Evolutionary conservation across 2,888 invertebrate genomes (phyloP), one percentile per base, ranked within the genome.

Genomic region (Galeopsomyia nigrocyanea): DNA sequence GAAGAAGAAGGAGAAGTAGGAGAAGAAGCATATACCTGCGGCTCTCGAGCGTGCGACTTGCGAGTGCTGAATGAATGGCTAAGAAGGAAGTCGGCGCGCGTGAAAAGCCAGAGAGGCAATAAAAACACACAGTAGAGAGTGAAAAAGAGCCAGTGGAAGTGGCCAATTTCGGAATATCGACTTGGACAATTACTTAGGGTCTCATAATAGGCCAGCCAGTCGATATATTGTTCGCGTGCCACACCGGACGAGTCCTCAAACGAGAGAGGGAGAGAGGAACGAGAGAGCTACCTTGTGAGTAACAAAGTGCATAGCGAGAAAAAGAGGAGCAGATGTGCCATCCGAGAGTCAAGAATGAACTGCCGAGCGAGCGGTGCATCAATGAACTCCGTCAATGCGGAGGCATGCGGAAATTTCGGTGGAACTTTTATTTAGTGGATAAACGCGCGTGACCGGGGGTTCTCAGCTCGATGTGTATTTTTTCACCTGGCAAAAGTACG

Each of bases 161-260:
- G 79, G 76, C 74, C 78, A 79, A 83, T 81, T 80, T 79, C 78
- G 69, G 76, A 79, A 79, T 75, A 79, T 78, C 77, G 77, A 66
- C 72, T 67, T 75, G 80, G 80, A 86, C 86, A 85, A 86, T 86
- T 86, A 86, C 84, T 86, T 85, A 85, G 81, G 73, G 78, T 71
- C 79, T 79, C 79, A 86, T 84, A 81, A 82, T 81, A 77, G 76
- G 70, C 68, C 74, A 49, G 76, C 75, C 17, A 77, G 73, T 76
- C 75, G 74, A 39, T 39, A 39, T 75, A 77, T 78, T 80, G 77
- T 79, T 70, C 72, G 77, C 69, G 75, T 76, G 75, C 74, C 71
- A 70, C 68, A 66, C 53, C 67, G 51, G 70, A 39, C 39, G 39
- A 39, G 39, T 39, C 39, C 10, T 39, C 71, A 62, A 69, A 69